Evolutionary conservation across 2,797 vertebrate species (phyloP), one percentile per base, ranked within the genome.

Genomic region (Chaunax sp.): DNA sequence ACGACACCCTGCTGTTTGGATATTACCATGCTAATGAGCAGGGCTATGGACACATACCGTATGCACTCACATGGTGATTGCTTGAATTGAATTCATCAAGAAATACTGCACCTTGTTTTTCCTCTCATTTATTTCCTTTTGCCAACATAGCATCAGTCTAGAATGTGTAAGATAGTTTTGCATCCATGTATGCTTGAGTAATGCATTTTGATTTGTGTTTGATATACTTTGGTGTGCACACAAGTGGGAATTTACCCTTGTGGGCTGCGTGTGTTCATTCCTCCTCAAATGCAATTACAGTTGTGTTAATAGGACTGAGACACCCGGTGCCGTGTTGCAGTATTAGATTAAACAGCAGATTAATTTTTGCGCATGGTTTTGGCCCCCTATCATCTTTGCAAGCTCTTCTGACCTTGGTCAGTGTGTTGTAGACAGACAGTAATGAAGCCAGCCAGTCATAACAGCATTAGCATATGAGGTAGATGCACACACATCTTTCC

Each of bases 1-100:
- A 84, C 80, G 87, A 80, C 90, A 87, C 91, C 93, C 93, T 71
- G 92, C 94, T 92, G 93, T 88, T 92, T 89, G 83, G 80, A 81
- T 87, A 94, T 94, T 94, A 94, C 84, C 92, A 93, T 94, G 91
- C 70, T 94, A 94, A 94, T 94, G 92, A 93, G 85, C 75, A 73
- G 81, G 69, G 84, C 86, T 83, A 85, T 54, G 84, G 84, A 81
- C 90, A 82, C 78, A 84, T 84, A 72, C 9, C 10, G 33, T 35
- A 9, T 43, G 44, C 77, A 43, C 80, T 68, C 65, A 69, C 62
- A 52, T 25, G 2, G 12, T 69, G 78, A 80, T 68, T 69, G 51
- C 61, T 64, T 26, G 30, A 62, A 72, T 59, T 65, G 28, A 81
- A 80, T 77, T 79, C 64, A 47, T 74, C 53, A 22, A 56, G 59